Evolutionary conservation across 2,888 invertebrate genomes (phyloP).

Genomic region (Callyntrura sp.): DNA sequence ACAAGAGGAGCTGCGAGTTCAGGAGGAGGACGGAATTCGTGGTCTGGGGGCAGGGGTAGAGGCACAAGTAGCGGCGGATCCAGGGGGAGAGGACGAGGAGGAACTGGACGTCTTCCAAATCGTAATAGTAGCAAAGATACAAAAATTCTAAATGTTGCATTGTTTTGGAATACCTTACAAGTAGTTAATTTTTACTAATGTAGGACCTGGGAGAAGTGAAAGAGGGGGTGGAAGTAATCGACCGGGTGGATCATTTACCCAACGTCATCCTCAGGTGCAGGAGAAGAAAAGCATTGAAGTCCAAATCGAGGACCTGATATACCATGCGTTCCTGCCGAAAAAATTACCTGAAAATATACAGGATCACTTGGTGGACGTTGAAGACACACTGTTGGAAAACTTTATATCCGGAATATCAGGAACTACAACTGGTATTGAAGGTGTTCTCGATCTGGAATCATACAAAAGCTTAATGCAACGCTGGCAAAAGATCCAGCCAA

Average conservation of each 20-base stretch:
- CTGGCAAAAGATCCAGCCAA: conserved; percentile 34
- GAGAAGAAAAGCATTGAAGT: not conserved
- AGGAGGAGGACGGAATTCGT: not conserved
- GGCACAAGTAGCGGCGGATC: not conserved
- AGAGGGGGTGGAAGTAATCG: not conserved
- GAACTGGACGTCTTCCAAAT: not conserved
- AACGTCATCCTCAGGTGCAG: not conserved
- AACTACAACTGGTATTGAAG: not conserved
- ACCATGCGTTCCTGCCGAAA: conserved; percentile 41
- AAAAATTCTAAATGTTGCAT: too few relatives aligned
- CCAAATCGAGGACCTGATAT: conserved; percentile 7
- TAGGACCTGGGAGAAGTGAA: not conserved
- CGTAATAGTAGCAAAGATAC: too few relatives aligned
- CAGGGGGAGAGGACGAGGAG: not conserved
- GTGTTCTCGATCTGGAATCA: not conserved
- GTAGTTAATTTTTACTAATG: not conserved
- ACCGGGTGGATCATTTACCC: not conserved
- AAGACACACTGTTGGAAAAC: conserved; percentile 1
- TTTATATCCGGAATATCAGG: not conserved
- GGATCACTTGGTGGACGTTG: conserved; percentile 21
- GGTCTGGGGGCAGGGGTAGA: not conserved
- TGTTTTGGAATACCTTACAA: not conserved
- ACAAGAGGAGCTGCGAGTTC: not conserved
- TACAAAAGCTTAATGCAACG: not conserved
- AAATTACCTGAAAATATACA: conserved; percentile 2